Evolutionary conservation across 2,888 invertebrate genomes (phyloP).

Genomic region (Drosophila nr. medialis): DNA sequence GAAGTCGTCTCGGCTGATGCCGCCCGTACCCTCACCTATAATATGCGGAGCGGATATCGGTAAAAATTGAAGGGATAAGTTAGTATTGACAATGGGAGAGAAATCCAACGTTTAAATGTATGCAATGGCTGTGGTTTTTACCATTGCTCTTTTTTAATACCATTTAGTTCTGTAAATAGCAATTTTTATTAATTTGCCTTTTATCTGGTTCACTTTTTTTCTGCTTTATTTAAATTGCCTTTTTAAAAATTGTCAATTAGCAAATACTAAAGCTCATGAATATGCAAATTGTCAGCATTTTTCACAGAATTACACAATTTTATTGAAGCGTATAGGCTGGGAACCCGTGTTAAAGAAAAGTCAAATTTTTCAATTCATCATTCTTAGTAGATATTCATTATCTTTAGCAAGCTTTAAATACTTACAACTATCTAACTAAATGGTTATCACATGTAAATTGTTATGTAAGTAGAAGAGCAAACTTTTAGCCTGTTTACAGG

Average conservation of each 20-base stretch:
- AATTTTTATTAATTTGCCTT: slow-evolving; percentile 66
- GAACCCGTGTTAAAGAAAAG: background rate
- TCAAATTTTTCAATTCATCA: background rate
- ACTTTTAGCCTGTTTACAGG: background rate
- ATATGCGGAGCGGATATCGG: background rate
- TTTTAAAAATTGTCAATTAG: slow-evolving; percentile 71
- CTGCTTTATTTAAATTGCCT: slow-evolving; percentile 42
- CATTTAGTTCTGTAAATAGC: slow-evolving; percentile 32
- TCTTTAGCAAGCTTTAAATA: background rate
- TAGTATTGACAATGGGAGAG: slow-evolving; percentile 39
- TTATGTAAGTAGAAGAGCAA: too few relatives aligned
- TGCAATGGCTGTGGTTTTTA: slow-evolving; percentile 53
- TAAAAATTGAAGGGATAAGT: slow-evolving; percentile 29
- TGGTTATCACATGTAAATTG: background rate
- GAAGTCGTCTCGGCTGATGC: slow-evolving; percentile 93
- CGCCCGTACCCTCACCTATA: slow-evolving; percentile 88
- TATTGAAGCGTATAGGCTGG: slow-evolving; percentile 23
- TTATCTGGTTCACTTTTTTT: slow-evolving; percentile 45
- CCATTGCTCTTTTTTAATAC: slow-evolving; percentile 6
- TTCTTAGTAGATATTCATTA: background rate
- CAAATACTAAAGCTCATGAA: slow-evolving; percentile 77
- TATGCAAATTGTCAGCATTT: slow-evolving; percentile 65
- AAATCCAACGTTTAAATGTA: slow-evolving; percentile 43
- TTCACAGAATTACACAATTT: slow-evolving; percentile 20
- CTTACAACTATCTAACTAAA: background rate